Evolutionary conservation across 2,888 invertebrate species (phyloP).

Genomic region (Eupeodes latifasciatus): DNA sequence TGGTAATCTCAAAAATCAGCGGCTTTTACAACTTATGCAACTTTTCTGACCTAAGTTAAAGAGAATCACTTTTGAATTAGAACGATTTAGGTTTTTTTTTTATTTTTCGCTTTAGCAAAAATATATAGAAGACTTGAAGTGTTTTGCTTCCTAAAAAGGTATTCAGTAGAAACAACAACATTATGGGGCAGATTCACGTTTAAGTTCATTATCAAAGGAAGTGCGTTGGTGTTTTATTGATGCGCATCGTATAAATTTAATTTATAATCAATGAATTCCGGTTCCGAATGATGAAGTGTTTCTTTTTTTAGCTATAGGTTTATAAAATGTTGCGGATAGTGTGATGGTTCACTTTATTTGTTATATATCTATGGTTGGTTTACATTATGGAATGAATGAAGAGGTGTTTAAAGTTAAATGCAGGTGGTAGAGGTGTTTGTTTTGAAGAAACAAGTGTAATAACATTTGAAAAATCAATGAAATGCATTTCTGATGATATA

Average conservation of each 20-base stretch:
- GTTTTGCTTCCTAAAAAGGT: constrained; percentile 20
- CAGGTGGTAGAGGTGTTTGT: not conserved
- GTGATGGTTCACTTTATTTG: not conserved
- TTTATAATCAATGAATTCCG: constrained; percentile 42
- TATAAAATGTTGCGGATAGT: too few relatives aligned
- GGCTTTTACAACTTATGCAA: constrained; percentile 31
- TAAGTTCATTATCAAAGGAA: constrained; percentile 73
- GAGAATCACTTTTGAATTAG: constrained; percentile 1
- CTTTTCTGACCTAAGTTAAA: constrained; percentile 32
- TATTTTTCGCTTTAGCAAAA: not conserved
- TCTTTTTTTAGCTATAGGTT: not conserved
- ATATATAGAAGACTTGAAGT: not conserved
- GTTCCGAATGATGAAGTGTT: constrained; percentile 31
- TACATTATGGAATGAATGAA: not conserved
- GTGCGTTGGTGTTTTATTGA: constrained; percentile 44
- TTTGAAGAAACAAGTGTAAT: too few relatives aligned
- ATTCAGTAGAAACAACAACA: not conserved
- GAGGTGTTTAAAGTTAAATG: not conserved
- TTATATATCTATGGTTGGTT: not conserved
- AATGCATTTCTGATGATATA: too few relatives aligned
- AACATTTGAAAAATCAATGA: too few relatives aligned
- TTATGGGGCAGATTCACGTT: constrained; percentile 65
- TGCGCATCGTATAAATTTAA: constrained; percentile 15
- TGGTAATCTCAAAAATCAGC: constrained; percentile 54
- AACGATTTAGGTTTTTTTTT: not conserved